These are phyloP conservation scores for Caenorhabditis drosophilae DNA, from an alignment of 2,888 invertebrate species.

Conservation along the genomic window DNA sequence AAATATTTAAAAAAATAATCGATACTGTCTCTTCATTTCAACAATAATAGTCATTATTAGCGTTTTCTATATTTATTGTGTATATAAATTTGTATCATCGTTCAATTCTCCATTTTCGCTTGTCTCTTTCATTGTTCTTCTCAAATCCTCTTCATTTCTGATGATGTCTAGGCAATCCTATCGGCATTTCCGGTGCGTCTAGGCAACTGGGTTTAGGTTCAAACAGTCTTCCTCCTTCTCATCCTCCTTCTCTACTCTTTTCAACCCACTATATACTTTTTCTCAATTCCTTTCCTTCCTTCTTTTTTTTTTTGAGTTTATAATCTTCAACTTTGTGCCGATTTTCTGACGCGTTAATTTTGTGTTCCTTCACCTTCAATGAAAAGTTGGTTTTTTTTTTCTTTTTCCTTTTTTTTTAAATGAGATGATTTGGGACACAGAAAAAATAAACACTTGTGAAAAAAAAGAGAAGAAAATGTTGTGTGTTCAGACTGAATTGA, in stretches of 20 bases:
- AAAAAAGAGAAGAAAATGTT: background rate
- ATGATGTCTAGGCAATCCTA: background rate
- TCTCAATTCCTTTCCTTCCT: background rate
- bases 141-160: background rate
- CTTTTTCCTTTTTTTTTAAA: too few species aligned
- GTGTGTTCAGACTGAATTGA: too few species aligned
- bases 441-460: background rate
- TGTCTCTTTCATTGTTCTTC: background rate
- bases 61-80: too few species aligned
- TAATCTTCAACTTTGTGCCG: background rate
- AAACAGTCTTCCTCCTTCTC: slow-evolving; percentile 1
- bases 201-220: background rate
- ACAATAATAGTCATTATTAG: too few species aligned
- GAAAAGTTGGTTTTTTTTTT: too few species aligned
- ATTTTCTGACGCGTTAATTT: too few species aligned
- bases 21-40: too few species aligned
- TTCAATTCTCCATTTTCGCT: background rate
- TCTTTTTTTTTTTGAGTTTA: background rate
- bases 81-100: too few species aligned
- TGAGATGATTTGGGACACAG: too few species aligned
- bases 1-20: too few species aligned
- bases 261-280: background rate
- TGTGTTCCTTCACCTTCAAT: too few species aligned
- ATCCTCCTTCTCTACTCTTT: background rate
- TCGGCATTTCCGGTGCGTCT: slow-evolving; percentile 8